Conservation (phyloP, 2,797 vertebrate genomes). For the Chrysocyon brachyurus region DNA sequence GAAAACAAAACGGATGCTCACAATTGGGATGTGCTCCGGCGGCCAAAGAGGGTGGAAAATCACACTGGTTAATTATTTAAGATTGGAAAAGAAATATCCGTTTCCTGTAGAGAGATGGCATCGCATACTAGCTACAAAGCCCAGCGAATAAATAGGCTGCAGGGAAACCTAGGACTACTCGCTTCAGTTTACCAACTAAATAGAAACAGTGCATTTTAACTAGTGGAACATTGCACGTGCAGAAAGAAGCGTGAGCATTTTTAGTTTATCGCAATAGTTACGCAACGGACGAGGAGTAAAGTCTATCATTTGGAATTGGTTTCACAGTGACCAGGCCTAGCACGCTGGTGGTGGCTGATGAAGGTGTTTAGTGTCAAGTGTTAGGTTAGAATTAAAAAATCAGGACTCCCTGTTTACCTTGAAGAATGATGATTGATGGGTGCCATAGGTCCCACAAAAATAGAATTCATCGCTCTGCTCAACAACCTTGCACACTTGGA, state of each 20-base stretch:
- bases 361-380: neutral
- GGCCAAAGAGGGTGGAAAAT: neutral
- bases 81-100: neutral
- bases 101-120: neutral
- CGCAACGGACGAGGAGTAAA: neutral
- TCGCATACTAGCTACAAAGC: neutral
- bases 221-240: fast-evolving
- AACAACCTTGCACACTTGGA: fast-evolving
- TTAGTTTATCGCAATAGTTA: neutral
- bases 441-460: fast-evolving
- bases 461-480: fast-evolving
- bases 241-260: neutral
- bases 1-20: neutral
- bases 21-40: fast-evolving
- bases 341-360: neutral
- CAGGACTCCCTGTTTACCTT: neutral
- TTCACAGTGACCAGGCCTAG: neutral
- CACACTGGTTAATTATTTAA: neutral
- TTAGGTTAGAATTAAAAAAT: neutral
- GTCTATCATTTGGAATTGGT: neutral
- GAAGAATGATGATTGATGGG: neutral
- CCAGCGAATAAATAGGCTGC: fast-evolving
- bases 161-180: neutral
- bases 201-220: neutral
- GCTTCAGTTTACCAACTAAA: neutral